Conservation (phyloP, 2,888 invertebrate species). For the Stomorhina lunata region DNA sequence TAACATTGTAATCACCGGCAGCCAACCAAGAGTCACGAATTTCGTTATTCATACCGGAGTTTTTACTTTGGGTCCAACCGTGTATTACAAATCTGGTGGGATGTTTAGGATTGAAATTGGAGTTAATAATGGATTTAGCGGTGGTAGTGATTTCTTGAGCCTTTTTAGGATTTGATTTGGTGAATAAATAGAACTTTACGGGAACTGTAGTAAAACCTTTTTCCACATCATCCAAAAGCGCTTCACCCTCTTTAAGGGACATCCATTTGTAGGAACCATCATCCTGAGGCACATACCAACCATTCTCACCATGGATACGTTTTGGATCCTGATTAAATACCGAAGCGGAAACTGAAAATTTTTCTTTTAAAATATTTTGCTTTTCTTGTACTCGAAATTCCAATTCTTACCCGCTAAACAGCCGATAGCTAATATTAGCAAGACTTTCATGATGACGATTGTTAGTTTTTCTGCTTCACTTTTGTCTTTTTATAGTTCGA, state of each 20-base stretch:
- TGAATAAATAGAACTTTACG: conserved; percentile 71
- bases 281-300: conserved; percentile 65
- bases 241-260: background rate
- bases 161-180: conserved; percentile 69
- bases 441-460: conserved; percentile 51
- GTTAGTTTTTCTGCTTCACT: no score
- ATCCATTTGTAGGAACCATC: conserved; percentile 64
- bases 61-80: conserved; percentile 82
- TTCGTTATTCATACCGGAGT: conserved; percentile 69
- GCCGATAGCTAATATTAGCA: conserved; percentile 22
- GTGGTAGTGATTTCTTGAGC: conserved; percentile 68
- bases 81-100: conserved; percentile 79
- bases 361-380: background rate
- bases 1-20: conserved; percentile 82
- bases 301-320: conserved; percentile 64
- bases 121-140: conserved; percentile 51
- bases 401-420: conserved; percentile 41
- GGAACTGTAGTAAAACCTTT: conserved; percentile 47
- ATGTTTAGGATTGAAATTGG: conserved; percentile 66
- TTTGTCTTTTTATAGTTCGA: no score
- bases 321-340: conserved; percentile 30
- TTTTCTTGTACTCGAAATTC: background rate
- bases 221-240: background rate
- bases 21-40: conserved; percentile 81
- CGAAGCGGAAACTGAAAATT: background rate